Evolutionary conservation across 2,113 vertebrate species (phyloP).

Genomic region (Caracal caracal): DNA sequence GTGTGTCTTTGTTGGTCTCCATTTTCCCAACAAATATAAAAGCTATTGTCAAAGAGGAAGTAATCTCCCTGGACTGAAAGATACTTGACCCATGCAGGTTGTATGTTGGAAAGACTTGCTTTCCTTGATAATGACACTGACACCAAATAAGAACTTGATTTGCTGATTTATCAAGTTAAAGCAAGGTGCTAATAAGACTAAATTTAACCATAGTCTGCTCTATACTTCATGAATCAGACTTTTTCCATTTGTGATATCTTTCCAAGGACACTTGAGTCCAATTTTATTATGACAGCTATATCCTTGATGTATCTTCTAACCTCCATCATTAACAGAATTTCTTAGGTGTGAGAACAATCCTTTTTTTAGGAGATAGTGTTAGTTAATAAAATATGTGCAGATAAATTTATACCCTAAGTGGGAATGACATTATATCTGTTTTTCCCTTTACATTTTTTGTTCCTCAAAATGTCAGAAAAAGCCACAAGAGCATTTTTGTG

Average conservation of each 20-base stretch:
- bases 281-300: constrained; percentile 6
- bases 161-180: not conserved
- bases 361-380: not conserved
- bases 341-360: not conserved
- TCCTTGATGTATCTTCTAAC: not conserved
- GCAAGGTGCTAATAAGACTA: not conserved
- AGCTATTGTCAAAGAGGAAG: not conserved
- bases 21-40: not conserved
- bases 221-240: not conserved
- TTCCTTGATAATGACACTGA: not conserved
- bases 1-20: not conserved
- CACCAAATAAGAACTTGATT: not conserved
- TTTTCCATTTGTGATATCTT: constrained; percentile 31
- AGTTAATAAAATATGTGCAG: not conserved
- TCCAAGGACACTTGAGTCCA: not conserved
- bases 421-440: not conserved
- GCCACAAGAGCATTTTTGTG: not conserved
- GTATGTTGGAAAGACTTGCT: not conserved
- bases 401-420: not conserved
- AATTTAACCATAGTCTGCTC: not conserved
- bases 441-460: not conserved
- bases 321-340: constrained; percentile 17
- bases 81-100: not conserved
- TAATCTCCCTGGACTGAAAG: not conserved
- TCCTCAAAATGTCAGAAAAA: not conserved